phyloP scores from a whole-genome alignment of 2,113 vertebrate genomes.

The Chinchilla lanigera region DNA sequence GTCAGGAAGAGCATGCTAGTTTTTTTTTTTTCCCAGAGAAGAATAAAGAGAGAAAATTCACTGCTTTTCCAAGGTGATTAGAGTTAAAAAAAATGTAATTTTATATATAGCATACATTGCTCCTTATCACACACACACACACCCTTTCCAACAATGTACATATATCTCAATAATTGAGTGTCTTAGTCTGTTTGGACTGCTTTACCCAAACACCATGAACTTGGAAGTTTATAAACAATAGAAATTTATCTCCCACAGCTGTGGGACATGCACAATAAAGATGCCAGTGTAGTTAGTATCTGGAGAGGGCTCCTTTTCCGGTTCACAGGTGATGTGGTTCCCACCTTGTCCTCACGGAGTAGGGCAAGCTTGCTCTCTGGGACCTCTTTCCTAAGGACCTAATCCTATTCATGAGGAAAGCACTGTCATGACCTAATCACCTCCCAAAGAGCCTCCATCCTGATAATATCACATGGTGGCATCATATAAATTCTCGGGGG shows the following conservation, averaged over 20 bases:
- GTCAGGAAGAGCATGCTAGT: background rate
- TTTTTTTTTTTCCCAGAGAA: background rate
- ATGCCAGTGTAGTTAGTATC: too few species aligned
- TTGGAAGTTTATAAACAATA: background rate
- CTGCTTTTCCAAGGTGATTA: conserved; percentile 21
- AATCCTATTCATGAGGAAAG: background rate
- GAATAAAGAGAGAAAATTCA: conserved; percentile 15
- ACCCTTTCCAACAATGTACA: background rate
- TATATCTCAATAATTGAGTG: background rate
- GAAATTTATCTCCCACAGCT: background rate
- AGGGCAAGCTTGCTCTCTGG: background rate
- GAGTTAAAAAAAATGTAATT: background rate
- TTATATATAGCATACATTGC: background rate
- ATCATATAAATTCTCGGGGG: background rate
- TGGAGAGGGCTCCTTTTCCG: background rate
- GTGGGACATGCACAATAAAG: background rate
- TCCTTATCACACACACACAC: background rate
- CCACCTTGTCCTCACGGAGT: background rate
- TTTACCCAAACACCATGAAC: background rate
- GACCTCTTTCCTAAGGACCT: background rate
- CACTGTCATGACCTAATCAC: background rate
- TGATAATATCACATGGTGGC: background rate
- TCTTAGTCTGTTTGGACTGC: background rate
- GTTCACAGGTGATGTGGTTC: background rate
- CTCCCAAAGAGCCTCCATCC: too few species aligned